phyloP scores from a whole-genome alignment of 2,113 vertebrate genomes.

The Climacteris rufus region DNA sequence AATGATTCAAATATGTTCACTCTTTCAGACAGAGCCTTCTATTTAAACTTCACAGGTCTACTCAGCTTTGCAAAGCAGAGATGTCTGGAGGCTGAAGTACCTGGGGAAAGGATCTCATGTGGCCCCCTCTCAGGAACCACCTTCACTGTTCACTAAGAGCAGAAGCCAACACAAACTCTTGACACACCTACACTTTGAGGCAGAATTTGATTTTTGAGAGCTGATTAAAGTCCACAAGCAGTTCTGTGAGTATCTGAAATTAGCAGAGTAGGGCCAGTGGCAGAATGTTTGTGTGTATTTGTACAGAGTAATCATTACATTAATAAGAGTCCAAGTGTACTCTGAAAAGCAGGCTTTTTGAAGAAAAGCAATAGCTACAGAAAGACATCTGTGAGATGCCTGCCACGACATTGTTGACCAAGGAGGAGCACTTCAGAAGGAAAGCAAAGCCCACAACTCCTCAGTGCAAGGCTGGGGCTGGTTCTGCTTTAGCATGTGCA shows the following conservation, averaged over 20 bases:
- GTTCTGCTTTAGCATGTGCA: not conserved
- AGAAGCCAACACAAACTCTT: not conserved
- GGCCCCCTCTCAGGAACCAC: not conserved
- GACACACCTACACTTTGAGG: not conserved
- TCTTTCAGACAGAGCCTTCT: not conserved
- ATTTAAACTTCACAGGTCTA: not conserved
- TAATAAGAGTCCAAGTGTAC: not conserved
- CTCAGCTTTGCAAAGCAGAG: not conserved
- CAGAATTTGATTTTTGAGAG: not conserved
- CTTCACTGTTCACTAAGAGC: not conserved
- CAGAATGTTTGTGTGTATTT: too few species aligned
- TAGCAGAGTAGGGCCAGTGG: too few species aligned
- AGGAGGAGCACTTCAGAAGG: too few species aligned
- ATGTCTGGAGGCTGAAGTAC: not conserved
- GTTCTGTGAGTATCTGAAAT: not conserved
- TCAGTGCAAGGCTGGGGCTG: not conserved
- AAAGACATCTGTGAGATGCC: not conserved
- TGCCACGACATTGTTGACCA: not conserved
- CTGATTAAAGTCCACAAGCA: not conserved
- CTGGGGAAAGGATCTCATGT: accelerated
- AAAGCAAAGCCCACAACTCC: not conserved
- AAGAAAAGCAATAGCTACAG: not conserved
- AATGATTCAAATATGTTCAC: not conserved
- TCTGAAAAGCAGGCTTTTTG: not conserved
- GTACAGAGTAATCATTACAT: too few species aligned